Conservation (phyloP, 2,888 invertebrate species). For the Anorthoa munda region DNA sequence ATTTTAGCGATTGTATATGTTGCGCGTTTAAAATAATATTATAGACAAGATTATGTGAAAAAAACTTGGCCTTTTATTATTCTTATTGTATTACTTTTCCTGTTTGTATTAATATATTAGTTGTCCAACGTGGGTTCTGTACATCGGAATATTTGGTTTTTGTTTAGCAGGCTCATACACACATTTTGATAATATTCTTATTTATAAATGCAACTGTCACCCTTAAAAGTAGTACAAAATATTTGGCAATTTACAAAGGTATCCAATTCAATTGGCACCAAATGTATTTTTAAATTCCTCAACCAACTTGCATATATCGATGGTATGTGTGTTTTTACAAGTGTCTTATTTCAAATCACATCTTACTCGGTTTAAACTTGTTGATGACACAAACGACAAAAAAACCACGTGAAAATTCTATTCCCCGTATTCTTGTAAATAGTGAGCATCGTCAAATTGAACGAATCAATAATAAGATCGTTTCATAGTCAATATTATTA, state of each 20-base stretch:
- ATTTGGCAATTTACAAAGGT: too few relatives aligned
- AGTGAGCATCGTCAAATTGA: background rate
- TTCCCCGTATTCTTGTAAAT: background rate
- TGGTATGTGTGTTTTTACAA: background rate
- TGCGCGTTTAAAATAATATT: background rate
- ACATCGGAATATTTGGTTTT: background rate
- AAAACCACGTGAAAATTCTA: background rate
- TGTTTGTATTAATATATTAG: conserved; percentile 15
- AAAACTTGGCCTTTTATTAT: conserved; percentile 20
- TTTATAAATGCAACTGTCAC: background rate
- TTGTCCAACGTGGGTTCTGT: conserved; percentile 33
- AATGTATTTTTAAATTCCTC: too few relatives aligned
- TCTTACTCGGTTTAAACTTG: background rate
- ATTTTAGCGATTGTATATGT: background rate
- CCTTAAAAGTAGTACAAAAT: too few relatives aligned
- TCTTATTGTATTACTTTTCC: conserved; percentile 9
- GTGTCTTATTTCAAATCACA: background rate
- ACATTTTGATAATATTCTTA: too few relatives aligned
- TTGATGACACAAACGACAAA: background rate
- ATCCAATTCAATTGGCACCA: too few relatives aligned
- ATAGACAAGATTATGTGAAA: background rate
- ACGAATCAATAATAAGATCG: conserved; percentile 2
- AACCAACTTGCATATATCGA: too few relatives aligned
- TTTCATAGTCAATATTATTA: conserved; percentile 11
- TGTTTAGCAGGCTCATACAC: background rate